These are phyloP conservation scores for Linnaemya tessellans DNA, from an alignment of 2,888 invertebrate species.

Conservation along the genomic window DNA sequence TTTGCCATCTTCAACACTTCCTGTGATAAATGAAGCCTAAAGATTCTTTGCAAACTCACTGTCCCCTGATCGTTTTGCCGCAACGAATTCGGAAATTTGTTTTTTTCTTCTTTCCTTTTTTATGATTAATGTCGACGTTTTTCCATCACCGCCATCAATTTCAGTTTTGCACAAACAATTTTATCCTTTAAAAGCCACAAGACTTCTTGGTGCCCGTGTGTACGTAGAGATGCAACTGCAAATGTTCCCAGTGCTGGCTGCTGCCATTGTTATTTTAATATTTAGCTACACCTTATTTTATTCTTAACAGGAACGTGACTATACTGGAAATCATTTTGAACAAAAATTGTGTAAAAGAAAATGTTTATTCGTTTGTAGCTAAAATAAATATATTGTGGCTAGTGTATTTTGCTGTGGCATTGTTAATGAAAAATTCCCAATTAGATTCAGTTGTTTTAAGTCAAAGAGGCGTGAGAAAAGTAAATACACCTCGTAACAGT, in stretches of 20 bases:
- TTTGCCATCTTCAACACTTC: not conserved
- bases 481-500: constrained; percentile 56
- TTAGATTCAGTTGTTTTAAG: constrained; percentile 71
- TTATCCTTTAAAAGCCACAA: constrained; percentile 46
- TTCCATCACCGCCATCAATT: constrained; percentile 53
- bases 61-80: constrained; percentile 35
- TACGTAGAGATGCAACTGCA: constrained; percentile 9
- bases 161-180: constrained; percentile 33
- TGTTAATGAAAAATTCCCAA: constrained; percentile 72
- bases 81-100: constrained; percentile 55
- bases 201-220: not conserved
- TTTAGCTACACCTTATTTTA: constrained; percentile 71
- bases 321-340: constrained; percentile 57
- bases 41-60: not conserved
- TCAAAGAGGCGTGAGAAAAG: constrained; percentile 71
- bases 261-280: constrained; percentile 45
- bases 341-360: constrained; percentile 13
- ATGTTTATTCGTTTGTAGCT: constrained; percentile 38
- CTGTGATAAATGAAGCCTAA: not conserved
- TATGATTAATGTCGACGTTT: constrained; percentile 70
- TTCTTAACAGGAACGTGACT: constrained; percentile 70
- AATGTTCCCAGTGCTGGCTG: constrained; percentile 14
- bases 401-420: constrained; percentile 32
- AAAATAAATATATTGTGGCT: constrained; percentile 46
- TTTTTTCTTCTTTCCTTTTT: constrained; percentile 7